Evolutionary conservation across 2,888 invertebrate species (phyloP), one percentile per base, ranked within the genome.

Genomic region (Tuta absoluta): DNA sequence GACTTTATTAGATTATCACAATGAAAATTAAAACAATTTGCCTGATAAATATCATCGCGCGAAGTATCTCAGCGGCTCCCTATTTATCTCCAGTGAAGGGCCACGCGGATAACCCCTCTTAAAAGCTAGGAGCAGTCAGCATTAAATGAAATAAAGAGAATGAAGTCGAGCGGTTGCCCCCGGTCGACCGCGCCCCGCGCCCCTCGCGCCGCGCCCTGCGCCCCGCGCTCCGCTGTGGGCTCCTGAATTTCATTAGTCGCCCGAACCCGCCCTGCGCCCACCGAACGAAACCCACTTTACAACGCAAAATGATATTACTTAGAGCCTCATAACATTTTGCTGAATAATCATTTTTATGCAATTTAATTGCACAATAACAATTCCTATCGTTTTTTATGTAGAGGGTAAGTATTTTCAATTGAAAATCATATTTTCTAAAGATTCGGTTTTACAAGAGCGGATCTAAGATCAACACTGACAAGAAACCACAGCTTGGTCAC

Each of bases 21-120:
- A 91, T 91, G 90, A 91, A 91, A 92, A 91, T 92, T 91, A 91
- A 91, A 92, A 91, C 91, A 91, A 92, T 92, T 92, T 92, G 91
- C 91, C 90, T 90, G 91, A 90, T 92, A 91, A 91, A 91, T 92
- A 91, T 91, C 91, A 90, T 87, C 83, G 83, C 84, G 82, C 85
- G 72, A 78, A 86, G 86, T 89, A 90, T 91, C 45, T 17, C 89
- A 87, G 87, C 88, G 87, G 88, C 87, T 87, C 89, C 89, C 88
- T 87, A 85, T 89, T 89, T 88, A 89, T 88, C 87, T 89, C 77
- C 84, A 82, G 85, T 84, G 87, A 86, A 89, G 91, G 91, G 91
- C 89, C 87, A 87, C 85, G 82, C 84, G 89, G 89, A 91, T 91
- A 89, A 90, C 91, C 91, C 91, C 91, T 89, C 91, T 89, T 90